Conservation (phyloP, 2,113 vertebrate species). For the Rhineura floridana region DNA sequence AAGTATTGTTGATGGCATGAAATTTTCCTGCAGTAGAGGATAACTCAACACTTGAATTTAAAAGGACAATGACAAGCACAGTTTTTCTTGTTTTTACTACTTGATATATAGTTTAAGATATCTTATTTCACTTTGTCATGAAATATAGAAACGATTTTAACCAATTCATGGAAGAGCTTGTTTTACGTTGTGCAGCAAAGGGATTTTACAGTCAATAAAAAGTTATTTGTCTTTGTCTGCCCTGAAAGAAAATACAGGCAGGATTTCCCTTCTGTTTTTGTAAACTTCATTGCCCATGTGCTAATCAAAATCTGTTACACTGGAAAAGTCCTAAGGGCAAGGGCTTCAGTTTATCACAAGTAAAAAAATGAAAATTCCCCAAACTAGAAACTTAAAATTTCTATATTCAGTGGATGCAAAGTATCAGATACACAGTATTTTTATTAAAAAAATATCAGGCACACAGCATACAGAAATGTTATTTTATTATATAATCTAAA, state of each 20-base stretch:
- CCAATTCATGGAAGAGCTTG: neutral
- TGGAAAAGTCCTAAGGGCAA: neutral
- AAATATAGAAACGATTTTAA: constrained; percentile 9
- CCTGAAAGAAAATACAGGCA: neutral
- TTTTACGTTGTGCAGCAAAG: neutral
- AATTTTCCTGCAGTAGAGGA: neutral
- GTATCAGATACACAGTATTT: neutral
- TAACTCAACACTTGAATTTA: constrained; percentile 4
- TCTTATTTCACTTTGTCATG: constrained; percentile 14
- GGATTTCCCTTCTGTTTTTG: neutral
- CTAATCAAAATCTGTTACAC: neutral
- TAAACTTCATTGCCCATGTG: neutral
- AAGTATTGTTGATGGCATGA: constrained; percentile 2
- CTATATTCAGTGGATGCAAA: neutral
- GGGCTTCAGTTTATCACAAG: neutral
- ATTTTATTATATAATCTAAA: neutral
- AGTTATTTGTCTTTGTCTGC: constrained; percentile 5
- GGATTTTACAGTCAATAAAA: constrained; percentile 14
- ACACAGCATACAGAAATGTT: neutral
- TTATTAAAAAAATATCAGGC: neutral
- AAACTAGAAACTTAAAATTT: neutral
- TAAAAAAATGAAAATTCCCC: neutral
- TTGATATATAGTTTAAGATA: constrained; percentile 22
- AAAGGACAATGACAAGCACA: neutral
- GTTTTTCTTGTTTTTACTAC: constrained; percentile 13